These are phyloP conservation scores for Spea hammondii DNA, from an alignment of 2,797 vertebrate genomes.

Conservation along the genomic window DNA sequence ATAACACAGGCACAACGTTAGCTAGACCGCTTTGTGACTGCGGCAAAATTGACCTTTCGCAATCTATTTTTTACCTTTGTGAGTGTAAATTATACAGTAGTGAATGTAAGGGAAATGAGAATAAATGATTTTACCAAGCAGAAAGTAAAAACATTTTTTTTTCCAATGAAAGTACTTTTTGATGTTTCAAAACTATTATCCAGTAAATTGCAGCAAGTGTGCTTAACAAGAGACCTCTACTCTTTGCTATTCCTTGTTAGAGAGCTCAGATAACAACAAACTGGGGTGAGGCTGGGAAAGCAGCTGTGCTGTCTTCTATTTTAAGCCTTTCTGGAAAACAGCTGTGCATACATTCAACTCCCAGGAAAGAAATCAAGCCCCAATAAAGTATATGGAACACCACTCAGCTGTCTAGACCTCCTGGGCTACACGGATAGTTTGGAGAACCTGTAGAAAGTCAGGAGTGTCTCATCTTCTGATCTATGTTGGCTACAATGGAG, in stretches of 20 bases:
- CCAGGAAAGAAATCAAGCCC: slow-evolving; percentile 44
- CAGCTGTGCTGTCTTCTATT: slow-evolving; percentile 42
- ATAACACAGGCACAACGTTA: too few relatives aligned
- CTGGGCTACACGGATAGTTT: slow-evolving; percentile 11
- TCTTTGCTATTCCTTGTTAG: not conserved
- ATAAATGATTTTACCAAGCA: too few relatives aligned
- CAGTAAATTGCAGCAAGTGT: not conserved
- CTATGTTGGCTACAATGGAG: not conserved
- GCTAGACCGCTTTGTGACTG: too few relatives aligned
- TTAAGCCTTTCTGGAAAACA: slow-evolving; percentile 32
- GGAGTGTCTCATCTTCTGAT: not conserved
- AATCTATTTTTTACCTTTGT: too few relatives aligned
- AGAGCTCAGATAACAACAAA: slow-evolving; percentile 27
- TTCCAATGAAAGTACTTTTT: too few relatives aligned
- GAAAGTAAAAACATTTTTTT: too few relatives aligned
- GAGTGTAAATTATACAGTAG: too few relatives aligned
- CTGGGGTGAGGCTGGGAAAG: slow-evolving; percentile 43
- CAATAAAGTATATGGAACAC: slow-evolving; percentile 32
- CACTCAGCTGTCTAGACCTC: slow-evolving; percentile 38
- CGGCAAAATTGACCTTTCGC: too few relatives aligned
- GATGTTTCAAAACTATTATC: too few relatives aligned
- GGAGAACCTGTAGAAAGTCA: slow-evolving; percentile 23
- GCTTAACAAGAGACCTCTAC: not conserved
- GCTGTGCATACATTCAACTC: slow-evolving; percentile 37
- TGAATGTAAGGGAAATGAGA: too few relatives aligned